A percentile compares a stretch with the other conserved stretches of the same genome.
Evolutionary conservation across 2,888 invertebrate species (phyloP).

Genomic region (Sinohyriopsis cumingii): DNA sequence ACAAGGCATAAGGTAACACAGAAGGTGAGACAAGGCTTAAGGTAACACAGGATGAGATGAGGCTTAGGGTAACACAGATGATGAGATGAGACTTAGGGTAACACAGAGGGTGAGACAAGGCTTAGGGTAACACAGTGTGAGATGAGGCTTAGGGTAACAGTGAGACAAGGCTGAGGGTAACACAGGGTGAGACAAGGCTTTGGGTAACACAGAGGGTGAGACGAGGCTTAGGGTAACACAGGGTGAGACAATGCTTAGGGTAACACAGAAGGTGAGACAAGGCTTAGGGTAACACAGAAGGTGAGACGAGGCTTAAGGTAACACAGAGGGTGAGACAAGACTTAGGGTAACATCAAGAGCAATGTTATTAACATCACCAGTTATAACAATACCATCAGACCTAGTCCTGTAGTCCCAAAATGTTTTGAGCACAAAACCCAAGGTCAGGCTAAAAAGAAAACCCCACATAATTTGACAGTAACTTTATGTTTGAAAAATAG

Average conservation of each 20-base stretch:
- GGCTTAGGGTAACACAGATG: conserved; percentile 75
- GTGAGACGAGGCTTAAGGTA: too few species aligned
- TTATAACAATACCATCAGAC: neutral
- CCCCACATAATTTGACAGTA: too few species aligned
- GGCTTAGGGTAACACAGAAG: neutral
- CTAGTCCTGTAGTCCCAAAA: too few species aligned
- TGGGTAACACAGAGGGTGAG: conserved; percentile 76
- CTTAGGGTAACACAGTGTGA: conserved; percentile 73
- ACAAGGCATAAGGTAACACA: conserved; percentile 70
- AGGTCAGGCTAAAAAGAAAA: too few species aligned
- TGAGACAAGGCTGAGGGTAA: conserved; percentile 40
- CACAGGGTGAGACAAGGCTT: conserved; percentile 76
- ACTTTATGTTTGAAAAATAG: too few species aligned
- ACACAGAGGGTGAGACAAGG: conserved; percentile 76
- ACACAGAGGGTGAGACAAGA: conserved; percentile 77
- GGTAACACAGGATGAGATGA: conserved; percentile 74
- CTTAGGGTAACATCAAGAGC: neutral
- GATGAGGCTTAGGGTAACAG: too few species aligned
- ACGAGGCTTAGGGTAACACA: conserved; percentile 3
- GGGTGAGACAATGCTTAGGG: too few species aligned
- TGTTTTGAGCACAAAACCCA: too few species aligned
- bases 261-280: conserved; percentile 78
- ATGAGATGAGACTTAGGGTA: conserved; percentile 48
- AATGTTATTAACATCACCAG: neutral
- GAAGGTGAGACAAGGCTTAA: conserved; percentile 73